These are phyloP conservation scores for Austrofundulus limnaeus DNA, from an alignment of 2,113 vertebrate species.

Conservation along the genomic window DNA sequence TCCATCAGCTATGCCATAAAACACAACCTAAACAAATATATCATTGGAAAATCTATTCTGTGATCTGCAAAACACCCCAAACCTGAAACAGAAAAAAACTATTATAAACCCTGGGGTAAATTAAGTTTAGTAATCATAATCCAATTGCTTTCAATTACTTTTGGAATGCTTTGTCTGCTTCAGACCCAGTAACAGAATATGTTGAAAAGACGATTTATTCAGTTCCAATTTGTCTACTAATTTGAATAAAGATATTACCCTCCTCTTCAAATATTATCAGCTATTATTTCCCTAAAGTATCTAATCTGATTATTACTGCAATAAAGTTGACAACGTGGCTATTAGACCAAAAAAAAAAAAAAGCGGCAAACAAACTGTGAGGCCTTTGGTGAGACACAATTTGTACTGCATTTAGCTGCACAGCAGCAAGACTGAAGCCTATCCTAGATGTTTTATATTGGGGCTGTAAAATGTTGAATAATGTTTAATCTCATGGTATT, in stretches of 20 bases:
- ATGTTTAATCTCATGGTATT: constrained; percentile 10
- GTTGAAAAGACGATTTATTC: constrained; percentile 73
- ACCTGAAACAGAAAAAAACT: constrained; percentile 28
- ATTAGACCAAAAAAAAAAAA: constrained; percentile 56
- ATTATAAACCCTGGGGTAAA: constrained; percentile 56
- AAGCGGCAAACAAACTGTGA: constrained; percentile 51
- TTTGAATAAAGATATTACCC: constrained; percentile 72
- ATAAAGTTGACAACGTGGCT: constrained; percentile 55
- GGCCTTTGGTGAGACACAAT: constrained; percentile 32
- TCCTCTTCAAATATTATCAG: constrained; percentile 71
- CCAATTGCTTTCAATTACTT: constrained; percentile 72
- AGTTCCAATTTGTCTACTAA: constrained; percentile 71
- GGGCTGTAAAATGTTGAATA: background rate
- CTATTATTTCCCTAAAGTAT: constrained; percentile 74
- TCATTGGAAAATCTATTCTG: constrained; percentile 1
- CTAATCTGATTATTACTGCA: constrained; percentile 71
- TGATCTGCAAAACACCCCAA: constrained; percentile 23
- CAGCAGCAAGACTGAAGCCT: background rate
- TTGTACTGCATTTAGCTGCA: constrained; percentile 6
- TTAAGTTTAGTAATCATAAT: constrained; percentile 68
- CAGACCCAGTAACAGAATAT: constrained; percentile 63
- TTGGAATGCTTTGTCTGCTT: constrained; percentile 65
- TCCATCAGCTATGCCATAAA: no score
- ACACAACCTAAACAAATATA: background rate
- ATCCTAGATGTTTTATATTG: constrained; percentile 6